phyloP scores from a whole-genome alignment of 2,797 vertebrate genomes.

The Urosaurus nigricauda region DNA sequence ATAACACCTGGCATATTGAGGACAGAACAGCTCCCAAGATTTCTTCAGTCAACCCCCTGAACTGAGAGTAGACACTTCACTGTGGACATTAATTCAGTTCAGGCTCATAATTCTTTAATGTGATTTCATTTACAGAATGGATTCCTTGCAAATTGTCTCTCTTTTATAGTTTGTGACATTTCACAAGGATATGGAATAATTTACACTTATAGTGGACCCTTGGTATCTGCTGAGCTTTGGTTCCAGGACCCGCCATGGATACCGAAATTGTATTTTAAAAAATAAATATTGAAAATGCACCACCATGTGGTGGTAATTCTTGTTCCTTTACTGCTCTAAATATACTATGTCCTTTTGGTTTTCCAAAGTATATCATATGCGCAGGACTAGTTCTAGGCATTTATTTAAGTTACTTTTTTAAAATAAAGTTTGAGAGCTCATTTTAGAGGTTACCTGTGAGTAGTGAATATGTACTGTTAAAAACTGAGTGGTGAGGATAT shows the following conservation, averaged over 20 bases:
- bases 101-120: not conserved
- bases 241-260: too few species aligned
- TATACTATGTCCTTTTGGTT: not conserved
- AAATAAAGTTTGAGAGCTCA: not conserved
- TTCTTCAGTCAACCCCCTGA: not conserved
- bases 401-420: slow-evolving; percentile 4
- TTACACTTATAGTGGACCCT: not conserved
- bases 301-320: not conserved
- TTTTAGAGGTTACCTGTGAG: slow-evolving; percentile 8
- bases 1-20: not conserved
- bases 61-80: not conserved
- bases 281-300: not conserved
- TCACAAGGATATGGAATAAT: not conserved
- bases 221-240: too few species aligned
- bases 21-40: not conserved
- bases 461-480: not conserved
- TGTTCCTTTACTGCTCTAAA: not conserved
- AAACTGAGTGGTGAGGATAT: not conserved
- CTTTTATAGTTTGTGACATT: not conserved
- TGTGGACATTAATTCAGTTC: too few species aligned
- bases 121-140: not conserved
- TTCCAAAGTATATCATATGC: not conserved
- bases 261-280: not conserved
- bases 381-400: not conserved
- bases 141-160: not conserved